A percentile compares a stretch with the other conserved stretches of the same genome.
Conservation (phyloP, 2,888 invertebrate genomes). For the Lasius fuliginosus region DNA sequence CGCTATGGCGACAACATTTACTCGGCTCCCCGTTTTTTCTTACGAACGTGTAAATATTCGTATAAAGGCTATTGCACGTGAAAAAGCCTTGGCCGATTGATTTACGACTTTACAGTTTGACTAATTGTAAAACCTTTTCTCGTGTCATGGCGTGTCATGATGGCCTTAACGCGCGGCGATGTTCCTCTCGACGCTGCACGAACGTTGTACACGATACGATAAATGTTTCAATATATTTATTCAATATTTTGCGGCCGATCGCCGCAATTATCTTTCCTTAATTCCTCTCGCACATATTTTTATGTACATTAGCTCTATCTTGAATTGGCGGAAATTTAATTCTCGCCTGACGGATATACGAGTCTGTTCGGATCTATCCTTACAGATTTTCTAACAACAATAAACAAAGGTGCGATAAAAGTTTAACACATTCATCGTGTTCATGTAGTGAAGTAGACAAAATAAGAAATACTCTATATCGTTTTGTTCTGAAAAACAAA, state of each 20-base stretch:
- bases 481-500: background rate
- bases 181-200: too few species aligned
- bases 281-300: background rate
- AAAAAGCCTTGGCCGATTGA: too few species aligned
- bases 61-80: background rate
- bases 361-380: background rate
- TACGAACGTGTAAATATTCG: conserved; percentile 1
- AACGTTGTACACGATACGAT: too few species aligned
- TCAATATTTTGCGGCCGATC: background rate
- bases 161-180: too few species aligned
- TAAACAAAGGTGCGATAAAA: background rate
- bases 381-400: background rate
- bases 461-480: background rate
- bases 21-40: conserved; percentile 21
- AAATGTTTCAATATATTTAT: too few species aligned
- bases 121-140: too few species aligned
- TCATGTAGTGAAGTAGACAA: background rate
- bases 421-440: background rate
- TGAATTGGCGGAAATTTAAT: background rate
- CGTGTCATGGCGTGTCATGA: too few species aligned
- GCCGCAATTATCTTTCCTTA: background rate
- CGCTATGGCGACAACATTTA: background rate
- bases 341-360: background rate
- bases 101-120: too few species aligned
- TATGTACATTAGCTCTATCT: background rate